These are phyloP conservation scores for Furcifer pardalis DNA, from an alignment of 2,797 vertebrate species.

Conservation along the genomic window DNA sequence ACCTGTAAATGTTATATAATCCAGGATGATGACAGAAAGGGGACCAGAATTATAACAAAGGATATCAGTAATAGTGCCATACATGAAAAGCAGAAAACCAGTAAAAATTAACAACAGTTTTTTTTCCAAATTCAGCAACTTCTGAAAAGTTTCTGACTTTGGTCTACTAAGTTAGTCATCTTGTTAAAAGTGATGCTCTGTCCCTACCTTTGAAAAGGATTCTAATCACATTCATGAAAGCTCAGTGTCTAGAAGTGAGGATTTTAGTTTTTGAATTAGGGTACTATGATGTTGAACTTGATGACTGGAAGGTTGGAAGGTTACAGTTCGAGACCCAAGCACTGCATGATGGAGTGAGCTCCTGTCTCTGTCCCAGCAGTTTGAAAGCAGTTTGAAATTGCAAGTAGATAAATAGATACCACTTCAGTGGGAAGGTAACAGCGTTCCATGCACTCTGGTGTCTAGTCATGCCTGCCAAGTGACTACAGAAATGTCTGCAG, in stretches of 20 bases:
- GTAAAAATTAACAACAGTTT: background rate
- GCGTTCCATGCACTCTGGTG: too few species aligned
- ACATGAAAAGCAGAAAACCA: background rate
- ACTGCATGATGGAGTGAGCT: too few species aligned
- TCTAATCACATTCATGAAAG: background rate
- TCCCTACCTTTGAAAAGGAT: background rate
- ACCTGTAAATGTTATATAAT: background rate
- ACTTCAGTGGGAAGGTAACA: too few species aligned
- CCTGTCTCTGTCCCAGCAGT: too few species aligned
- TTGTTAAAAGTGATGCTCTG: background rate
- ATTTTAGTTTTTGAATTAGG: background rate
- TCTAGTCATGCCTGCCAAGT: too few species aligned
- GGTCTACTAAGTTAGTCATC: background rate
- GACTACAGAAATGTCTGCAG: too few species aligned
- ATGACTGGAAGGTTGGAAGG: too few species aligned
- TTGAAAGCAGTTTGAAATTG: too few species aligned
- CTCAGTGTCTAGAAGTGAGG: background rate
- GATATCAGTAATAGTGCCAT: background rate
- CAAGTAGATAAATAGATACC: too few species aligned
- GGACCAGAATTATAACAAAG: background rate
- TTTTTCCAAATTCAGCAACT: background rate
- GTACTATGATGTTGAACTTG: too few species aligned
- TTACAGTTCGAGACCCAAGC: too few species aligned
- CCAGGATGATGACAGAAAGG: background rate
- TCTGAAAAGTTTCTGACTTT: background rate